phyloP scores from a whole-genome alignment of 1,140 invertebrate species.

The Drosophila funebris region DNA sequence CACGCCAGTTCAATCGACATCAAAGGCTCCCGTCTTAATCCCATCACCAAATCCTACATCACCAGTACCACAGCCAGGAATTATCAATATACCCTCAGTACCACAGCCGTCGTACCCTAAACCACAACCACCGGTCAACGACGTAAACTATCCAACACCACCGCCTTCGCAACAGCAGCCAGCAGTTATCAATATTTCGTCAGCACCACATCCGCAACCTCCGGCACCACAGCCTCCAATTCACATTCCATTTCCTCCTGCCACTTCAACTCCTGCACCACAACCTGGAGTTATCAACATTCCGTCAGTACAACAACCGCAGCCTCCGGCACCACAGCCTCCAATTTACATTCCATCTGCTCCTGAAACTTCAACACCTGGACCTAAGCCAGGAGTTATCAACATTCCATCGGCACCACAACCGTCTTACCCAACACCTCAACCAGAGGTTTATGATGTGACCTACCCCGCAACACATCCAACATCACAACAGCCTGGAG shows the following conservation, averaged over 20 bases:
- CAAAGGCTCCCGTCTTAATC: slow-evolving; percentile 3
- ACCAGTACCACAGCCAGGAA: slow-evolving; percentile 37
- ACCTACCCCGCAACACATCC: slow-evolving; percentile 19
- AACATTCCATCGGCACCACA: slow-evolving; percentile 18
- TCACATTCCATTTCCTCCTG: no score
- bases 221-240: no score
- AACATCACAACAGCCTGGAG: slow-evolving; percentile 7
- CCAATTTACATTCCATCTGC: no score
- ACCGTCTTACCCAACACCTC: slow-evolving; percentile 14
- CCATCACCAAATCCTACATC: not conserved
- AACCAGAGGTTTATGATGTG: slow-evolving; percentile 3
- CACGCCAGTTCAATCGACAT: slow-evolving; percentile 5
- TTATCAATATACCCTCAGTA: slow-evolving; percentile 32
- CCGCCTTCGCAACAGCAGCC: not conserved
- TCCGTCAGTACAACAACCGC: not conserved
- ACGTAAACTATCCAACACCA: slow-evolving; percentile 3
- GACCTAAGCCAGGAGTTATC: slow-evolving; percentile 23
- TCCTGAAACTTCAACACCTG: no score
- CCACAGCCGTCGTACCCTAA: slow-evolving; percentile 20
- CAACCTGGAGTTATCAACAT: slow-evolving; percentile 30
- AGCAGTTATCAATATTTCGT: slow-evolving; percentile 41
- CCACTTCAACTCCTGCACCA: no score
- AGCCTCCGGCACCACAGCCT: no score
- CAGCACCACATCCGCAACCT: slow-evolving; percentile 5
- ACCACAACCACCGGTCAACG: slow-evolving; percentile 4